phyloP scores from a whole-genome alignment of 2,888 invertebrate genomes.

The Mactromeris polynyma region DNA sequence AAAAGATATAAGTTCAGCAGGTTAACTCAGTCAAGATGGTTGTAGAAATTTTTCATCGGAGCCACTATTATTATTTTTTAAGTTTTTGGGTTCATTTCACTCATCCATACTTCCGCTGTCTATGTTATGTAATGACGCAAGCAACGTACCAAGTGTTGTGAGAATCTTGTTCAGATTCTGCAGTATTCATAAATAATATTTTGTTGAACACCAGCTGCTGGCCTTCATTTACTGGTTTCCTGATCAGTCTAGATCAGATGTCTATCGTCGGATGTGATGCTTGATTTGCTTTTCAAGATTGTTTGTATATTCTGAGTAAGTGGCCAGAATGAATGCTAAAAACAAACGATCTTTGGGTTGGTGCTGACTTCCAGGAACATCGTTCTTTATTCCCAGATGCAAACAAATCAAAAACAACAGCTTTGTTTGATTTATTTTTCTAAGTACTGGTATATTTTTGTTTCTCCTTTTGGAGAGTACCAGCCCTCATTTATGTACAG shows the following conservation, averaged over 20 bases:
- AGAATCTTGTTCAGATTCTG: background rate
- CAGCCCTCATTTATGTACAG: slow-evolving; percentile 7
- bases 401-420: slow-evolving; percentile 11
- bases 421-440: slow-evolving; percentile 20
- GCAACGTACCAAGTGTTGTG: background rate
- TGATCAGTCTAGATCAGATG: slow-evolving; percentile 1
- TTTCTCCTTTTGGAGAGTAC: background rate
- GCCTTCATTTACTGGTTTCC: background rate
- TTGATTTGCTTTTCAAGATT: slow-evolving; percentile 19
- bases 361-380: slow-evolving; percentile 2
- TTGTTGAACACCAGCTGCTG: slow-evolving; percentile 20
- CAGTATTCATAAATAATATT: slow-evolving; percentile 40
- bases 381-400: background rate
- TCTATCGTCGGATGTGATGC: slow-evolving; percentile 21
- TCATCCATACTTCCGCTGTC: background rate
- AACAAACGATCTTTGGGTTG: background rate
- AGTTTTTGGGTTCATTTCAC: background rate
- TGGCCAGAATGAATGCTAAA: background rate
- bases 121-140: slow-evolving; percentile 20
- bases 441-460: slow-evolving; percentile 15
- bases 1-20: background rate
- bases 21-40: background rate
- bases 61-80: background rate
- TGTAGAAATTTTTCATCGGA: background rate
- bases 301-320: slow-evolving; percentile 3